Base-by-base conservation (phyloP, 2,113 vertebrate species). In the Phodopus roborovskii region DNA sequence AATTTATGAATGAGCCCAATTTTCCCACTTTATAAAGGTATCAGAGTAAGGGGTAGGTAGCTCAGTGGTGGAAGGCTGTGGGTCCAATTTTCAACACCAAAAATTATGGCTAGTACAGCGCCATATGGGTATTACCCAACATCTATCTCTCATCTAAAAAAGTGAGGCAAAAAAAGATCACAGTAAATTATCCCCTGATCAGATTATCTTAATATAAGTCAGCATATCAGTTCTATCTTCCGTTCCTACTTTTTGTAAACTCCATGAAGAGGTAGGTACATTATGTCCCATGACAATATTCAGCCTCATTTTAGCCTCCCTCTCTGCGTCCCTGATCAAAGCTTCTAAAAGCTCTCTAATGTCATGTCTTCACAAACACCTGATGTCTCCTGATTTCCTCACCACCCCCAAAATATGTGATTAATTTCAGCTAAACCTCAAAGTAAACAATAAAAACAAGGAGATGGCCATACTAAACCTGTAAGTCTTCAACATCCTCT, bases 1-100 rank as follows among this genome's bases (percentile, higher is more conserved):
- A 96, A 96, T 45, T 64, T 95, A 48, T 84, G 87, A 94, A 56
- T 24, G 56, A 91, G 71, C 92, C 48, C 90, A 89, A 20, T 48
- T 11, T 94, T 77, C 62, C n/a, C 50, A 93, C 58, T 94, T 96
- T 50, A 93, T 93, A 60, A 90, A 20, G 77, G 28, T 28, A 42
- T 45, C 20, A 53, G 36, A 12, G 42, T 74, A 75, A 58, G n/a
- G 68, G 36, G 7, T 74, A 48, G n/a, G 58, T 75, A 83, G 58
- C n/a, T 94, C 19, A 84, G 48, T 45, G 50, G 30, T 30, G 85
- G 9, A 90, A 39, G 15, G 45, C 36, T 60, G 17, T 82, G 68
- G 45, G 26, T 83, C 74, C 58, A 66, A 42, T 90, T n/a, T 71
- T n/a, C 45, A 73, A 28, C 10, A 64, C 53, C 42, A 64, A 48